Conservation (phyloP, 2,888 invertebrate species). For the Nemotelus pantherinus region DNA sequence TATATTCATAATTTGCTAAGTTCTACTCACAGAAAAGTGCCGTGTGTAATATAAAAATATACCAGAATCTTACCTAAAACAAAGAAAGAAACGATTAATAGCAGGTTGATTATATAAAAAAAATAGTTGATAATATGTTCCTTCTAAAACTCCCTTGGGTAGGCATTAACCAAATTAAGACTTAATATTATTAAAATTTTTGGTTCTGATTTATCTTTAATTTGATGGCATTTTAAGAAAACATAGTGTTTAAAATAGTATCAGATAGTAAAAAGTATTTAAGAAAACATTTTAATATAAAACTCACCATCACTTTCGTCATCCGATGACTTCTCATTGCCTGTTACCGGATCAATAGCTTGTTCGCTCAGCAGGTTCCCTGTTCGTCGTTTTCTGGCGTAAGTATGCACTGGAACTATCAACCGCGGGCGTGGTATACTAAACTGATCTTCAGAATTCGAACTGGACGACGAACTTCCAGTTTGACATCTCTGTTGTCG, state of each 20-base stretch:
- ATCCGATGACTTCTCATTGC: constrained; percentile 39
- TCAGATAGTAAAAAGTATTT: no score
- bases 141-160: constrained; percentile 5
- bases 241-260: no score
- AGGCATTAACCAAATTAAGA: background rate
- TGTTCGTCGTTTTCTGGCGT: constrained; percentile 82
- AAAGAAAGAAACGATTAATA: background rate
- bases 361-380: constrained; percentile 73
- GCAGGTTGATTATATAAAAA: no score
- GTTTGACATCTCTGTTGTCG: constrained; percentile 53
- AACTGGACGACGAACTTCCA: constrained; percentile 54
- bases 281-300: background rate
- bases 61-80: background rate
- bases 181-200: no score
- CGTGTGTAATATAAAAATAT: background rate
- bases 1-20: no score
- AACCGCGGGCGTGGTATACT: constrained; percentile 86
- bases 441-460: constrained; percentile 72
- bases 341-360: constrained; percentile 51
- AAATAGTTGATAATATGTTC: no score
- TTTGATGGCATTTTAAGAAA: no score
- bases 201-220: no score
- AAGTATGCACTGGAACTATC: constrained; percentile 89
- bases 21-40: no score
- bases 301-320: constrained; percentile 48